Evolutionary conservation across 2,888 invertebrate species (phyloP), one percentile per base, ranked within the genome.

Genomic region (Pardosa pseudoannulata): DNA sequence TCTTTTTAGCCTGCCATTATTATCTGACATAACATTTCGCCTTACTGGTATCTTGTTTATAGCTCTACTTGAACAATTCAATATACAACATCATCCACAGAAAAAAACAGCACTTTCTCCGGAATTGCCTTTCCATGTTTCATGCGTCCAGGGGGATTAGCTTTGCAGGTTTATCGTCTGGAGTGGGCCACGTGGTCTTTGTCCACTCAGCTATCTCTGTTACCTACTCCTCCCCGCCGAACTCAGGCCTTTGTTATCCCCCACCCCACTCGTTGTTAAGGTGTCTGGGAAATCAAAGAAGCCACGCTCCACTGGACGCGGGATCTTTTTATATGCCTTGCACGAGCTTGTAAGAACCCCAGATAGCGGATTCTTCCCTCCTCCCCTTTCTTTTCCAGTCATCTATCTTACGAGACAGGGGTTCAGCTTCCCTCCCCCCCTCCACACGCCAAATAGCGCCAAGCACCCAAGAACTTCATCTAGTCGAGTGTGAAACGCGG

Each of bases 151-250:
- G 71, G 76, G 82, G 62, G 56, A 50, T 67, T 65, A 46, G 23
- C 68, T 6, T 23, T 13, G 56, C 56, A 19, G 11, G 36, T 79
- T 68, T 81, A 82, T 75, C 70, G 39, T 82, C 64, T 82, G 75
- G 62, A 76, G 76, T 65, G 82, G 82, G 76, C 76, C 82, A 83
- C 82, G 82, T 83, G 82, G 82, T 83, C 65, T 83, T 72, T 83
- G 82, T 83, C 82, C 82, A 64, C 64, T 64, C 9, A 9, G 64
- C 27, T 46, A 46, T 46, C 41, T 46, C 16, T 46, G 9, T 46
- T 46, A 46, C 16, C 6, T n/a, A 9, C 2, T n/a, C 41, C 41
- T 16, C n/a, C n/a, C 36, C 5, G 16, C 16, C 9, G 13, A 16
- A 16, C 41, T 46, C 2, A 1, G 16, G 6, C 16, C 41, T 46